Conservation (phyloP, 2,113 vertebrate species). For the Atlantisia rogersi region DNA sequence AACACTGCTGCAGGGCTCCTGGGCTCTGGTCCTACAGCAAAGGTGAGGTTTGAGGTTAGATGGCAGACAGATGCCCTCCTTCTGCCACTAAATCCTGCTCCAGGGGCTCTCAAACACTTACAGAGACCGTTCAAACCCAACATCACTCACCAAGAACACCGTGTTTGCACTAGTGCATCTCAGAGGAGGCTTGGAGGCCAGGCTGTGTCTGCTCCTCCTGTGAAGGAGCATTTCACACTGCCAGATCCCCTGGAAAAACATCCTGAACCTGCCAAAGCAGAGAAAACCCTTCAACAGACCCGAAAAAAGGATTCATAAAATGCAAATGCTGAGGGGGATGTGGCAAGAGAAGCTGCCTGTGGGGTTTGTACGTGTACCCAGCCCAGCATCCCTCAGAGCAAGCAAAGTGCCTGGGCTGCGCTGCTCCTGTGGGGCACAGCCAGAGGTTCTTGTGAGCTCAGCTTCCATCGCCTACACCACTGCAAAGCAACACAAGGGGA, state of each 20-base stretch:
- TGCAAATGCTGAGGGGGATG: not conserved
- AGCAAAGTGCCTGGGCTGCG: not conserved
- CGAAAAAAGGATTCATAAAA: not conserved
- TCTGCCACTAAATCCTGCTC: not conserved
- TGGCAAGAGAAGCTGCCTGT: not conserved
- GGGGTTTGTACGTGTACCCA: not conserved
- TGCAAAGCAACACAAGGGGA: not conserved
- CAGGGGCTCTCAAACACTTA: not conserved
- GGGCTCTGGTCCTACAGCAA: not conserved
- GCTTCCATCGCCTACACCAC: not conserved
- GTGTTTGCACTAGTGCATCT: not conserved
- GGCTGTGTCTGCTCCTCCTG: not conserved
- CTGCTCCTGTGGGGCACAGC: accelerated
- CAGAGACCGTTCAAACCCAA: not conserved
- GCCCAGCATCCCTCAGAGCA: not conserved
- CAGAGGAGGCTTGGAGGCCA: not conserved
- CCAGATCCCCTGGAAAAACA: not conserved
- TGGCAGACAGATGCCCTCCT: not conserved
- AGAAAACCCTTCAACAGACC: not conserved
- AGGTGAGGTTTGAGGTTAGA: not conserved
- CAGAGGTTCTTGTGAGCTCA: not conserved
- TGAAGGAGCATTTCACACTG: not conserved
- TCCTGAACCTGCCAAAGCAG: not conserved
- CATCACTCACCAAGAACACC: not conserved
- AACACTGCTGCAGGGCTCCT: not conserved